These are phyloP conservation scores for Acropternis orthonyx DNA, from an alignment of 2,797 vertebrate species.

Conservation along the genomic window DNA sequence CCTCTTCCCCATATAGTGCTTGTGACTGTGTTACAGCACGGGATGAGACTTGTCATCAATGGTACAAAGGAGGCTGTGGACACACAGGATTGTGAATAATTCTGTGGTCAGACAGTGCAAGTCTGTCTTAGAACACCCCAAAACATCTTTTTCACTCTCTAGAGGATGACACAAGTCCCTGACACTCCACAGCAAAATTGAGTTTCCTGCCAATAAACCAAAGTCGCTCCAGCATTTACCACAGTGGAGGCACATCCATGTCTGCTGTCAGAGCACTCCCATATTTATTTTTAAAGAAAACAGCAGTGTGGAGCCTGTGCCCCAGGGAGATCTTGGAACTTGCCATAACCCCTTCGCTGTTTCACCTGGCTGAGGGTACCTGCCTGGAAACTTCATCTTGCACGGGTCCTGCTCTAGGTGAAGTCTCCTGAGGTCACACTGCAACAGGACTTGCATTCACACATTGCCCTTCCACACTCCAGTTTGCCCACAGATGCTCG, in stretches of 20 bases:
- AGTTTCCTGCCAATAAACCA: neutral
- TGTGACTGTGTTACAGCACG: neutral
- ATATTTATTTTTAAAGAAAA: neutral
- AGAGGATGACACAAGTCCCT: neutral
- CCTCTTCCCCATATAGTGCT: neutral
- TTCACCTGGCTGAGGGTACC: neutral
- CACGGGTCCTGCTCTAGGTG: neutral
- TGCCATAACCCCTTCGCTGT: neutral
- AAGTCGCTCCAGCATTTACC: neutral
- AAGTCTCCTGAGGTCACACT: neutral
- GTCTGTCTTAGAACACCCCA: neutral
- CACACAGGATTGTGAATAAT: neutral
- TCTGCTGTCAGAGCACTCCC: neutral
- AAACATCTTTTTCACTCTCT: neutral
- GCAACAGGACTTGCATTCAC: neutral
- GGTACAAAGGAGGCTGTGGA: neutral
- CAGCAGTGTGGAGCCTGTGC: neutral
- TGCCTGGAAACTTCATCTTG: neutral
- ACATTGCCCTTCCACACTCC: neutral
- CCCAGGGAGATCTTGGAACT: neutral
- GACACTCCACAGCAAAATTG: neutral
- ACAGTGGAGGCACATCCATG: fast-evolving
- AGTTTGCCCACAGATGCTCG: neutral
- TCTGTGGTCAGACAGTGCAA: neutral
- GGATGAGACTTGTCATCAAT: neutral